Conservation (phyloP, 2,113 vertebrate species). For the Scortum barcoo region DNA sequence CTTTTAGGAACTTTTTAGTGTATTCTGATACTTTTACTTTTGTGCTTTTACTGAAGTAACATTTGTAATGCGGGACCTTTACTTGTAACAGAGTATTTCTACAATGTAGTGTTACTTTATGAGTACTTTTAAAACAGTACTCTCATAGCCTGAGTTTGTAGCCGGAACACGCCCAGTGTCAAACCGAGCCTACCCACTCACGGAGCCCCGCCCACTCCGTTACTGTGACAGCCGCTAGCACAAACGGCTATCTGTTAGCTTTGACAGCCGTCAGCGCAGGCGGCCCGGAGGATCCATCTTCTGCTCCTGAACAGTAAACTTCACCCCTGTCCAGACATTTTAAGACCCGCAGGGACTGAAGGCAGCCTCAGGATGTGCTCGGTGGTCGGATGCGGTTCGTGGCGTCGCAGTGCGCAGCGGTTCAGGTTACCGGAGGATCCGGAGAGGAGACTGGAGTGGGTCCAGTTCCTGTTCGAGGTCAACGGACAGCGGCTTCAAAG, state of each 20-base stretch:
- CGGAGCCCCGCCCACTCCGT: background rate
- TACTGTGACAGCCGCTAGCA: background rate
- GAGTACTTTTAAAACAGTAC: background rate
- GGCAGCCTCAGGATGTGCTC: constrained; percentile 51
- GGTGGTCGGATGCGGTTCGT: constrained; percentile 44
- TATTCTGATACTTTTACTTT: no score
- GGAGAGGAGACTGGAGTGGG: constrained; percentile 61
- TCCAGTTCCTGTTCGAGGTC: constrained; percentile 51
- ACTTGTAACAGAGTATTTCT: no score
- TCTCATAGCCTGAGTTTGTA: background rate
- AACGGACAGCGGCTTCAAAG: constrained; percentile 51
- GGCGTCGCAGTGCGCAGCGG: background rate
- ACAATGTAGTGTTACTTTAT: no score
- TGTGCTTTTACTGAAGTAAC: no score
- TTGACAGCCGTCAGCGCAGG: no score
- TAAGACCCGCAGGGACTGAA: background rate
- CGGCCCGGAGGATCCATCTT: background rate
- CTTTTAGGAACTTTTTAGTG: no score
- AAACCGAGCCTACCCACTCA: background rate
- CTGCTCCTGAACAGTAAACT: background rate
- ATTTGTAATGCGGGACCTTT: no score
- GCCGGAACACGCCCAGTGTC: background rate
- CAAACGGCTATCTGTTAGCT: background rate
- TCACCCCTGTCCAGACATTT: background rate
- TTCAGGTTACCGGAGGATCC: constrained; percentile 65